These are phyloP conservation scores for Nowickia ferox DNA, from an alignment of 2,888 invertebrate genomes.

Conservation along the genomic window DNA sequence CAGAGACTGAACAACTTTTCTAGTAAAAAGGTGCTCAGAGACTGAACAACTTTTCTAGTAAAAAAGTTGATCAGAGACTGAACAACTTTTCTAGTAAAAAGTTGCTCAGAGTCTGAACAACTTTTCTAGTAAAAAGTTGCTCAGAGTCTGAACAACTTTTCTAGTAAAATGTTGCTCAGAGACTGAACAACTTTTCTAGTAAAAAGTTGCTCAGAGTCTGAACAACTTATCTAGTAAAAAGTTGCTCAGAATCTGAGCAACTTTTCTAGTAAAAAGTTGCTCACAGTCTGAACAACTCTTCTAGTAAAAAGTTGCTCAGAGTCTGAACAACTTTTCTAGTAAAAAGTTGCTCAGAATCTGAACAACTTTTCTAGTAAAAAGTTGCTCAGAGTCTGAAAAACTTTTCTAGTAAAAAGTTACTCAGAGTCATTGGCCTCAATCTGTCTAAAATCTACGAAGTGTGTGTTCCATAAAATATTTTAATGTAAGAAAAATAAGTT, in stretches of 20 bases:
- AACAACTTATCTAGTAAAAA: not conserved
- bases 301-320: not conserved
- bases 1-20: not conserved
- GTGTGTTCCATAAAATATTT: not conserved
- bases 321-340: not conserved
- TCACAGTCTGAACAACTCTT: not conserved
- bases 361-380: not conserved
- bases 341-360: constrained; percentile 1
- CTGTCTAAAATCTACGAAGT: too few relatives aligned
- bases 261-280: not conserved
- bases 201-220: not conserved
- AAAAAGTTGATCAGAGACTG: constrained; percentile 8
- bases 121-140: not conserved
- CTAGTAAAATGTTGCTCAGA: not conserved
- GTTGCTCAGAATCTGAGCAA: not conserved
- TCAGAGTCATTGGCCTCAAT: too few relatives aligned
- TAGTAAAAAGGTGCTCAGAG: not conserved
- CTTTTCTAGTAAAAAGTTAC: not conserved
- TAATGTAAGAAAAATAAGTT: too few relatives aligned
- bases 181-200: not conserved
- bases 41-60: not conserved
- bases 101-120: not conserved
- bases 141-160: not conserved
- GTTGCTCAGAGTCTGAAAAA: not conserved
- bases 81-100: not conserved